phyloP scores from a whole-genome alignment of 2,888 invertebrate species.

The Aspidiotus destructor region DNA sequence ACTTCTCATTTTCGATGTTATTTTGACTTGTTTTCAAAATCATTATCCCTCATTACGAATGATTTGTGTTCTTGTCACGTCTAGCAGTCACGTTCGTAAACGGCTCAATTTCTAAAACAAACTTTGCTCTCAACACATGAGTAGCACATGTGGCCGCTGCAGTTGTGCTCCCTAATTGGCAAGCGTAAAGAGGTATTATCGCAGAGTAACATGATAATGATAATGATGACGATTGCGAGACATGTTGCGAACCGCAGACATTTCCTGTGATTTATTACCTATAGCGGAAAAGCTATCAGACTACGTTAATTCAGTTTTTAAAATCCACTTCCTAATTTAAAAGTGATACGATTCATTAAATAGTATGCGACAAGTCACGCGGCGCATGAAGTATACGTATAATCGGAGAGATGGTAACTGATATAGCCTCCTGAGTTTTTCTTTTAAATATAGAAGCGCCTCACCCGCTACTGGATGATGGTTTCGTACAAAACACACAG shows the following conservation, averaged over 20 bases:
- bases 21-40: slow-evolving; percentile 33
- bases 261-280: slow-evolving; percentile 33
- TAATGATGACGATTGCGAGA: slow-evolving; percentile 30
- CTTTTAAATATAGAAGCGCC: no score
- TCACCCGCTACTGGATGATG: no score
- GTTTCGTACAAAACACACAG: no score
- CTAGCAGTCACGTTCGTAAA: slow-evolving; percentile 31
- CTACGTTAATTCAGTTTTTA: slow-evolving; percentile 18
- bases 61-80: slow-evolving; percentile 33
- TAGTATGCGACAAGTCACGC: neutral
- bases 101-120: slow-evolving; percentile 33
- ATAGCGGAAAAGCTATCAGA: slow-evolving; percentile 25
- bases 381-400: neutral
- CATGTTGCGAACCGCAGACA: slow-evolving; percentile 26
- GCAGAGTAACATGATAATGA: slow-evolving; percentile 22
- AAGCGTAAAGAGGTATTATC: slow-evolving; percentile 26
- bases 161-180: slow-evolving; percentile 31
- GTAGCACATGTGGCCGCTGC: slow-evolving; percentile 30
- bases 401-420: no score
- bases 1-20: slow-evolving; percentile 32
- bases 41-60: slow-evolving; percentile 33
- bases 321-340: slow-evolving; percentile 25
- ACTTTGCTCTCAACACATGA: slow-evolving; percentile 33
- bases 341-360: slow-evolving; percentile 25
- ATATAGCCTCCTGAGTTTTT: no score